Conservation (phyloP, 1,140 invertebrate species). For the Archegozetes longisetosus region DNA sequence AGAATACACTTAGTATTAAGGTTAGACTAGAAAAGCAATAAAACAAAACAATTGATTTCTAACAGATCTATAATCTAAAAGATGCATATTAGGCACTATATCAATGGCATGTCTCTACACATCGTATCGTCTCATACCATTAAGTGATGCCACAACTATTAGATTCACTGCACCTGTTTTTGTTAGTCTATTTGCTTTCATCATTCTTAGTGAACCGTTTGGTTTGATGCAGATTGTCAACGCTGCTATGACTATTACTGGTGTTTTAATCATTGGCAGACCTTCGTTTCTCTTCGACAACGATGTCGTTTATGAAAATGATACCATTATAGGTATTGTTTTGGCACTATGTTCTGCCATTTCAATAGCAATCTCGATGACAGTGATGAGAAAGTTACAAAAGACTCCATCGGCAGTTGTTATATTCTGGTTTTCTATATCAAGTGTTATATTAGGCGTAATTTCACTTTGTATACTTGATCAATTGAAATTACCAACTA, state of each 20-base stretch:
- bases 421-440: conserved; percentile 39
- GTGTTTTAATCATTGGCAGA: conserved; percentile 35
- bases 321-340: conserved; percentile 48
- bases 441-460: conserved; percentile 7
- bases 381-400: conserved; percentile 61
- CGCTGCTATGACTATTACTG: conserved; percentile 31
- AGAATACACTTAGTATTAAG: background rate
- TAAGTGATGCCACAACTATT: conserved; percentile 40
- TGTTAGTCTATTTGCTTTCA: conserved; percentile 35
- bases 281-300: conserved; percentile 34
- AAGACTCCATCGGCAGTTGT: conserved; percentile 57
- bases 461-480: conserved; percentile 39
- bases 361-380: conserved; percentile 70
- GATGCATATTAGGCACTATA: conserved; percentile 8
- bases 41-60: background rate
- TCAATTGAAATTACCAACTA: background rate
- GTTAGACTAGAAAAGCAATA: too few species aligned
- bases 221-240: conserved; percentile 34
- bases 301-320: conserved; percentile 23
- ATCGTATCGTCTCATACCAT: conserved; percentile 37
- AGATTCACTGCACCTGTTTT: conserved; percentile 39
- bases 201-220: conserved; percentile 37
- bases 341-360: conserved; percentile 65
- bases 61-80: conserved; percentile 25
- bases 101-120: conserved; percentile 11